Conservation (phyloP, 2,888 invertebrate genomes). For the Lasioglossum figueresi region DNA sequence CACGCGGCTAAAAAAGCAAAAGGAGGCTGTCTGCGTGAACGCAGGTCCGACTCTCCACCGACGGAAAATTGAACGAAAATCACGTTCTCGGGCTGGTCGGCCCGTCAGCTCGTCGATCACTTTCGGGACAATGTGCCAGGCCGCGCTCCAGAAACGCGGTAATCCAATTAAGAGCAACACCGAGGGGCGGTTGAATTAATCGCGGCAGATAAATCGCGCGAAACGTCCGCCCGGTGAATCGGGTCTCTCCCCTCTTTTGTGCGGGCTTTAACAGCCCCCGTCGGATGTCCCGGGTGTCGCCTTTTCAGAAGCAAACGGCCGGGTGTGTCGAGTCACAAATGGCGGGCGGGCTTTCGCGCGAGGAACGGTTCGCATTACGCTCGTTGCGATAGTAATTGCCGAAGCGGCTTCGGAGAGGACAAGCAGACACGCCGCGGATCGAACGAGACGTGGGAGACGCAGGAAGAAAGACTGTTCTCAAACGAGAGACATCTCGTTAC, state of each 20-base stretch:
- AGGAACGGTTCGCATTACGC: slow-evolving; percentile 38
- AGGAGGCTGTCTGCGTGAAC: neutral
- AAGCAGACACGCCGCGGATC: neutral
- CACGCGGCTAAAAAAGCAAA: neutral
- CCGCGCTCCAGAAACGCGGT: slow-evolving; percentile 32
- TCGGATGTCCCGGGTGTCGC: slow-evolving; percentile 19
- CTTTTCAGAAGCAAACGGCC: slow-evolving; percentile 15
- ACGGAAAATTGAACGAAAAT: slow-evolving; percentile 11
- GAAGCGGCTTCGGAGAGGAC: slow-evolving; percentile 37
- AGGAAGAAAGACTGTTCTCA: neutral
- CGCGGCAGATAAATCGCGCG: slow-evolving; percentile 56
- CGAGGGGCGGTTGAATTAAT: slow-evolving; percentile 50
- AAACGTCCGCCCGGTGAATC: slow-evolving; percentile 42
- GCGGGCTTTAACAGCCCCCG: slow-evolving; percentile 35
- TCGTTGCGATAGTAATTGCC: slow-evolving; percentile 61
- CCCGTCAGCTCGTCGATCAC: slow-evolving; percentile 38
- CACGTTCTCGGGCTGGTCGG: neutral
- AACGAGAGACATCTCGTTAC: slow-evolving; percentile 11
- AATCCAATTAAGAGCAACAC: slow-evolving; percentile 55
- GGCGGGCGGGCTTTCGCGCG: slow-evolving; percentile 1
- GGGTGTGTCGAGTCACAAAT: slow-evolving; percentile 6
- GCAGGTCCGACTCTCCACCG: neutral
- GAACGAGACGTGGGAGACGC: neutral
- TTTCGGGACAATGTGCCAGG: slow-evolving; percentile 42
- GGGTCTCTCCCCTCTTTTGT: slow-evolving; percentile 36